Base-by-base conservation (phyloP, 2,113 vertebrate species). In the Ceyx cyanopectus region DNA sequence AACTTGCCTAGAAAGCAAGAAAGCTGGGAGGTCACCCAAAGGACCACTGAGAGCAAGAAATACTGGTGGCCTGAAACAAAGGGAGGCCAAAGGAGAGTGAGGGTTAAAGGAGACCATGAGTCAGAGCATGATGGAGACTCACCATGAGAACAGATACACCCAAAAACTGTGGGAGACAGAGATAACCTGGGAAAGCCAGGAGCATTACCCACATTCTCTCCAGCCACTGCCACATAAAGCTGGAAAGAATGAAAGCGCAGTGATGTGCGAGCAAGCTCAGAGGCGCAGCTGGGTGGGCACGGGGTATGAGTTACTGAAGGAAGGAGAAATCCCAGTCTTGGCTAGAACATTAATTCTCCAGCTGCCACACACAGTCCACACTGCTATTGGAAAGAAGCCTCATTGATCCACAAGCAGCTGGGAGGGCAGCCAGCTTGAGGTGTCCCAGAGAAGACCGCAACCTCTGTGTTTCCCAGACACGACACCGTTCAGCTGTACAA, bases 371-470 rank as follows among this genome's bases (percentile, higher is more conserved):
- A 17, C 27, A 14, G 14, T 20, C 50, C 3, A 5, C 1, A 14
- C 0, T 89, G 66, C 48, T 68, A 10, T 21, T 90, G 53, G 77
- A 86, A 81, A 85, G 56, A 67, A 92, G 65, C 60, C 26, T 4
- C 60, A 85, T 66, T 46, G 22, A 83, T 58, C 34, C 56, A 62
- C 0, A 0, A 10, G 51, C 46, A 74, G 17, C 68, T 74, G 48
- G 57, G 40, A 91, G 24, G 70, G 56, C 32, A 77, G 56, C 41
- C 87, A 94, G 43, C 1, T 1, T 9, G 23, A 85, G 40, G 18
- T 2, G 1, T 63, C 51, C 43, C 0, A 0, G 65, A 1, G 2
- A n/a, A 22, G 51, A 69, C 22, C 0, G 0, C 5, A 4, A 51
- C 37, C 27, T 69, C 58, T 0, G 0, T 6, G 1, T 40, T 24